phyloP scores from a whole-genome alignment of 2,113 vertebrate genomes.

The Oenanthe oenanthe region DNA sequence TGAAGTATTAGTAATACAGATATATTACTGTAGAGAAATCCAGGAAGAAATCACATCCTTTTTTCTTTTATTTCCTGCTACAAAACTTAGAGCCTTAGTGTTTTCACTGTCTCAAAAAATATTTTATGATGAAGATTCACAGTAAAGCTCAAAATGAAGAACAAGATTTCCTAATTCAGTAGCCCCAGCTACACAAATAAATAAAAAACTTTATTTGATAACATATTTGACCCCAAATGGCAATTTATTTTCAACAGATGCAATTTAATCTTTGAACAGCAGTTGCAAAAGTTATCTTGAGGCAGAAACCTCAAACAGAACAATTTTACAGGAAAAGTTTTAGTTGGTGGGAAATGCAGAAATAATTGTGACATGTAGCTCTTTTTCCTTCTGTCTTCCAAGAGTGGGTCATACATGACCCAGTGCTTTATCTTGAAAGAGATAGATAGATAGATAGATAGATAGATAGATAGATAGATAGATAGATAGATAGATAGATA shows the following conservation, averaged over 20 bases:
- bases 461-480: neutral
- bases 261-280: conserved; percentile 63
- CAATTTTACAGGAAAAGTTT: conserved; percentile 35
- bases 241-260: conserved; percentile 53
- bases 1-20: neutral
- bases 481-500: neutral
- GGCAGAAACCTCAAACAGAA: conserved; percentile 47
- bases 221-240: conserved; percentile 2
- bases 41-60: neutral
- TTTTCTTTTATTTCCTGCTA: neutral
- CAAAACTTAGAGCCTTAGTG: neutral
- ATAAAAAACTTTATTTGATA: conserved; percentile 35
- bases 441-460: neutral
- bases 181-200: conserved; percentile 18
- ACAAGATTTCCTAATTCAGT: conserved; percentile 4
- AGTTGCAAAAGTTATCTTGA: conserved; percentile 57
- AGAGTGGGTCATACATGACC: neutral
- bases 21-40: neutral
- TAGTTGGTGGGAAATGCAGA: conserved; percentile 18
- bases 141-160: conserved; percentile 5
- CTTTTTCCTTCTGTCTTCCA: neutral
- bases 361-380: neutral
- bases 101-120: neutral
- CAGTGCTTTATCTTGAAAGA: neutral
- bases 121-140: neutral